Base-by-base conservation (phyloP, 2,888 invertebrate genomes). In the Tachina grossa region DNA sequence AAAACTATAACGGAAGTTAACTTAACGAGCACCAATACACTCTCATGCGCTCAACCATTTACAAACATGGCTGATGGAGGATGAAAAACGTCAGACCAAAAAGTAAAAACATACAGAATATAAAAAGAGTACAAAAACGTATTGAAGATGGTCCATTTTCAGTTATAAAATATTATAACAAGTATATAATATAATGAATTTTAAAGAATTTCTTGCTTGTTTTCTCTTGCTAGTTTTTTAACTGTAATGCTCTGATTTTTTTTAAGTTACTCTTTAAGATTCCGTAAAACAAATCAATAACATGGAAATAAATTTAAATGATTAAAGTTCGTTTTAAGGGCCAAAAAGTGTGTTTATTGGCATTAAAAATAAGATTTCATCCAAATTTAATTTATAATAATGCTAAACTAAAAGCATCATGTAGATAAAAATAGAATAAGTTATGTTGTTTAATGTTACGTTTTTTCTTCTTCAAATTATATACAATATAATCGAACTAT, bases 1-100 rank as follows among this genome's bases (percentile, higher is more conserved):
- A 79, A 77, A 31, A n/a, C n/a, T 31, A 31, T 57, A 78, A 59
- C 59, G 77, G 83, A 83, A 61, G 72, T 66, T 72, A 77, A 83
- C 83, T 66, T 72, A 83, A 83, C 77, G 47, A 72, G 66, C 72
- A 66, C 72, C 47, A 72, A 66, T 39, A 72, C 43, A 66, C 19
- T 39, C 14, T 8, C 51, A 13, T 22, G 47, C 16, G 19, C 39
- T 63, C 41, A 71, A 13, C 8, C 22, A 41, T 8, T 22, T 9
- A 10, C 22, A 41, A 41, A 11, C 9, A 5, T 69, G 22, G n/a
- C 39, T 31, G 68, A 68, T 45, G 53, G 22, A 47, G 75, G 39
- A 19, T 41, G 47, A 45, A 53, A 11, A 61, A 61, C 22, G 11
- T 69, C n/a, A 31, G 55, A 78, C 51, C 8, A 14, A n/a, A 63